Evolutionary conservation across 2,888 invertebrate genomes (phyloP).

Genomic region (Entomobrya multifasciata): DNA sequence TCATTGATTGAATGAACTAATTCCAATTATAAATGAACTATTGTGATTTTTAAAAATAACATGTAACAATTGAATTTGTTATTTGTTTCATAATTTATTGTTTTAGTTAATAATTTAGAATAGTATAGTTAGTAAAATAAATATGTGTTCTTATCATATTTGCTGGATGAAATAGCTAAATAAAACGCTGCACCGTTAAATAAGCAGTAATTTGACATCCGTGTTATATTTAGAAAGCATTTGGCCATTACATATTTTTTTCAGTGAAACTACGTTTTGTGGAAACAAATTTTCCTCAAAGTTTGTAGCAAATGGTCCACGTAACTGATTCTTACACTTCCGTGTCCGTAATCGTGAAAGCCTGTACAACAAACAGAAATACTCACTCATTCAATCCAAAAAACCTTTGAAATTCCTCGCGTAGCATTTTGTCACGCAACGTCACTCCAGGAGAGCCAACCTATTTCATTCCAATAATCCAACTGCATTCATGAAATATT

Average conservation of each 20-base stretch:
- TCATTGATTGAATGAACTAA: too few species aligned
- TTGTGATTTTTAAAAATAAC: too few species aligned
- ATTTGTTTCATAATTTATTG: too few species aligned
- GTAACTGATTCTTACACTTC: constrained; percentile 18
- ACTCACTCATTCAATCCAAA: too few species aligned
- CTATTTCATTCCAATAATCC: not conserved
- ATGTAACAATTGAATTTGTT: too few species aligned
- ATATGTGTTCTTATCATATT: too few species aligned
- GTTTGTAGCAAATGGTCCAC: constrained; percentile 12
- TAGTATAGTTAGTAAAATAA: too few species aligned
- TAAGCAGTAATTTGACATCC: not conserved
- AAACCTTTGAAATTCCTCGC: not conserved
- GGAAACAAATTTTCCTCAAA: not conserved
- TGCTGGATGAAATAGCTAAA: not conserved
- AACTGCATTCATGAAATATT: constrained; percentile 42
- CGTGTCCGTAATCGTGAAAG: too few species aligned
- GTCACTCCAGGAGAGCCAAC: constrained; percentile 38
- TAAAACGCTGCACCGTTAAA: not conserved
- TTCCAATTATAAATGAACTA: too few species aligned
- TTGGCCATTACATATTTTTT: not conserved
- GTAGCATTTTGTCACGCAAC: constrained; percentile 48
- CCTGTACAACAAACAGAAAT: too few species aligned
- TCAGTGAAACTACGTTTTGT: not conserved
- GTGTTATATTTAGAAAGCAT: too few species aligned
- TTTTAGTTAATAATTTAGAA: too few species aligned